Evolutionary conservation across 2,797 vertebrate genomes (phyloP).

Genomic region (Spinus olivaceus): DNA sequence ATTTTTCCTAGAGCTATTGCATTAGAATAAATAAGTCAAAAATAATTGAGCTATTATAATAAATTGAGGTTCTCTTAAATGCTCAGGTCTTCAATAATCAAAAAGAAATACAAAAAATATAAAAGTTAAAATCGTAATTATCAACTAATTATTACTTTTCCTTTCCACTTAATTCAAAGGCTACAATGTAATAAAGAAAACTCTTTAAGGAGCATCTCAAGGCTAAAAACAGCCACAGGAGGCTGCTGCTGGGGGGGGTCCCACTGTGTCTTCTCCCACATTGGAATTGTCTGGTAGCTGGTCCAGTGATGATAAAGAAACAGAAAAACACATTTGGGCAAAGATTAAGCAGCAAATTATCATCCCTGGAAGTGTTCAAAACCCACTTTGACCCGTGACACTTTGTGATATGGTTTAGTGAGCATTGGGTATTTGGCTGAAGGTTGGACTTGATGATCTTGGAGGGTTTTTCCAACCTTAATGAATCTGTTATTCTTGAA

Average conservation of each 20-base stretch:
- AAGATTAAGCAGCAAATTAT: neutral
- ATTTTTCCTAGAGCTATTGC: neutral
- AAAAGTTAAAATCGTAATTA: neutral
- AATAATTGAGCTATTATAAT: neutral
- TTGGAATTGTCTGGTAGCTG: neutral
- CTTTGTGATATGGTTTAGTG: neutral
- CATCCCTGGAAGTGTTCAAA: neutral
- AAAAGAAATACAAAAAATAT: neutral
- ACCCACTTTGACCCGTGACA: neutral
- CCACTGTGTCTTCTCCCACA: neutral
- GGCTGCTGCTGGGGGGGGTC: neutral
- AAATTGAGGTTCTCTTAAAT: neutral
- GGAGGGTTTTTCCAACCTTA: neutral
- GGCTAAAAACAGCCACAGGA: neutral
- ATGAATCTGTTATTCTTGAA: neutral
- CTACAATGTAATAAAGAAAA: neutral
- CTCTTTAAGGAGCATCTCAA: neutral
- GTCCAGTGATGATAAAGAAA: neutral
- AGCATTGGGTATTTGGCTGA: neutral
- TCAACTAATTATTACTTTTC: neutral
- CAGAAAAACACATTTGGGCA: neutral
- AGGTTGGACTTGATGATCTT: neutral
- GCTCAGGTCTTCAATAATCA: neutral
- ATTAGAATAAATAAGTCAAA: neutral
- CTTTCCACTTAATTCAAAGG: neutral